Conservation (phyloP, 2,113 vertebrate genomes). For the Solea senegalensis region DNA sequence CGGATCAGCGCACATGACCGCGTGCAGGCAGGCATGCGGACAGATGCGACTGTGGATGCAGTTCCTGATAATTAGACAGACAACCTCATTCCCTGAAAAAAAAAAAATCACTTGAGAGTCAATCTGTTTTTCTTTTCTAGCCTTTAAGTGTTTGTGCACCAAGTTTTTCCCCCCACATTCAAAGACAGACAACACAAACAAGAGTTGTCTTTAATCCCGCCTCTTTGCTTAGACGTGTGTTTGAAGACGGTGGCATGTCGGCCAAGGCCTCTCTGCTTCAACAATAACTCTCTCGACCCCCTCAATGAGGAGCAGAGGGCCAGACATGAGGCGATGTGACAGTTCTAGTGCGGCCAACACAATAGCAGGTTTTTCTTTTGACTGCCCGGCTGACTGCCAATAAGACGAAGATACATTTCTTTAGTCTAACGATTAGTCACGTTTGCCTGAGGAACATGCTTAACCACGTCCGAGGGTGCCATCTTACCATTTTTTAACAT, state of each 20-base stretch:
- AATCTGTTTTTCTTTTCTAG: conserved; percentile 6
- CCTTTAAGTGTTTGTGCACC: conserved; percentile 16
- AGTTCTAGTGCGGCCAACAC: conserved; percentile 78
- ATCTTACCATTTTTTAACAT: conserved; percentile 2
- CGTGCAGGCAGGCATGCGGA: conserved; percentile 28
- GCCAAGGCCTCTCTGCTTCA: conserved; percentile 66
- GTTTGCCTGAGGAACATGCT: conserved; percentile 42
- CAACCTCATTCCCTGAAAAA: conserved; percentile 26
- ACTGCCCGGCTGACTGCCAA: conserved; percentile 55
- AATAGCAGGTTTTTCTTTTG: conserved; percentile 77
- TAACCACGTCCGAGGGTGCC: conserved; percentile 13
- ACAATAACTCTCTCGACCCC: conserved; percentile 77
- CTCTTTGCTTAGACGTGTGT: conserved; percentile 51
- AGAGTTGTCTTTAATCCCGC: conserved; percentile 58
- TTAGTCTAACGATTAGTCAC: conserved; percentile 18
- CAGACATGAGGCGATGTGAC: conserved; percentile 81
- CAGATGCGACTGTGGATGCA: conserved; percentile 53
- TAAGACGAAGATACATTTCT: conserved; percentile 40
- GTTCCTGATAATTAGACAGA: conserved; percentile 52
- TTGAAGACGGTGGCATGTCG: conserved; percentile 64
- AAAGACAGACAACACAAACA: conserved; percentile 42
- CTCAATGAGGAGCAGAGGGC: conserved; percentile 68
- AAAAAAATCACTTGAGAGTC: conserved; percentile 12
- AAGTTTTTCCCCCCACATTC: conserved; percentile 42
- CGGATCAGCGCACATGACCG: conserved; percentile 47